A percentile compares a stretch with the other conserved stretches of the same genome.
Conservation (phyloP, 2,113 vertebrate genomes). For the Excalfactoria chinensis region DNA sequence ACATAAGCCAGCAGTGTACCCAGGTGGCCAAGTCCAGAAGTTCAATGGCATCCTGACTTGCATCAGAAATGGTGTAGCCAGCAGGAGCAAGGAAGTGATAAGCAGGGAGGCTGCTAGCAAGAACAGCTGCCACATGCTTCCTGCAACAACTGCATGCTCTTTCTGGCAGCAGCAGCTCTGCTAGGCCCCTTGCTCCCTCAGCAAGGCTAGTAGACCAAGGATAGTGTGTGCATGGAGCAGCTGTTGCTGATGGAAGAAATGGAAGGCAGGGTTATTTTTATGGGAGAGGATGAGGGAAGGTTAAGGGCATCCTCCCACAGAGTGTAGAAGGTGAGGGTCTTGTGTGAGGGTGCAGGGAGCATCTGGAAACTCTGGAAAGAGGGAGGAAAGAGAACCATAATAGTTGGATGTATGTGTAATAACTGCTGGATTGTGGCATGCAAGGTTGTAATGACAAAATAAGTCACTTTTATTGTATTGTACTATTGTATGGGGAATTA, state of each 20-base stretch:
- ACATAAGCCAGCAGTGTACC: too few relatives aligned
- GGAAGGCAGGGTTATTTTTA: background rate
- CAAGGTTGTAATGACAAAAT: background rate
- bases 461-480: background rate
- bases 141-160: background rate
- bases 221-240: background rate
- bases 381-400: background rate
- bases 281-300: background rate
- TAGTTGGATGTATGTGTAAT: background rate
- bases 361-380: background rate
- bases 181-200: fast-evolving
- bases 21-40: too few relatives aligned
- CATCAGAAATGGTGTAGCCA: too few relatives aligned
- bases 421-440: background rate
- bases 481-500: background rate
- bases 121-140: background rate
- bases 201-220: background rate
- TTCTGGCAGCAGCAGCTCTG: background rate
- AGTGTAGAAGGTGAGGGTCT: background rate
- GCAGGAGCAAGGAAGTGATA: too few relatives aligned
- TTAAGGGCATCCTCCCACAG: background rate
- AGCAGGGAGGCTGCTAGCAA: background rate
- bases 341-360: background rate
- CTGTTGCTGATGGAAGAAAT: background rate
- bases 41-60: too few relatives aligned